Evolutionary conservation across 2,113 vertebrate genomes (phyloP).

Genomic region (Xenopus tropicalis): UCB_Xtro_10.0 CM004444.2:81585001-81585500

Average conservation of each 20-base stretch:
- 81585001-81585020: conserved; percentile 41
- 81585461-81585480: too few species aligned
- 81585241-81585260: conserved; percentile 32
- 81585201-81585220: conserved; percentile 31
- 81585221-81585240: conserved; percentile 28
- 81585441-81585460: too few species aligned
- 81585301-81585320: background rate
- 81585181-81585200: conserved; percentile 28
- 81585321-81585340: conserved; percentile 19
- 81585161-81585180: conserved; percentile 41
- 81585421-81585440: too few species aligned
- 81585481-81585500: too few species aligned
- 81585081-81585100: conserved; percentile 34
- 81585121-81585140: conserved; percentile 31
- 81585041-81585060: conserved; percentile 40
- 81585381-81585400: too few species aligned
- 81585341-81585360: too few species aligned
- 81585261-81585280: conserved; percentile 9
- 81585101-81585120: conserved; percentile 40
- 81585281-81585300: conserved; percentile 15
- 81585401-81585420: too few species aligned
- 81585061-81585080: conserved; percentile 40
- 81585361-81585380: too few species aligned
- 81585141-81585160: conserved; percentile 38
- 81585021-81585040: conserved; percentile 41